Evolutionary conservation across 1,140 invertebrate species (phyloP).

Genomic region (Vanessa atalanta): DNA sequence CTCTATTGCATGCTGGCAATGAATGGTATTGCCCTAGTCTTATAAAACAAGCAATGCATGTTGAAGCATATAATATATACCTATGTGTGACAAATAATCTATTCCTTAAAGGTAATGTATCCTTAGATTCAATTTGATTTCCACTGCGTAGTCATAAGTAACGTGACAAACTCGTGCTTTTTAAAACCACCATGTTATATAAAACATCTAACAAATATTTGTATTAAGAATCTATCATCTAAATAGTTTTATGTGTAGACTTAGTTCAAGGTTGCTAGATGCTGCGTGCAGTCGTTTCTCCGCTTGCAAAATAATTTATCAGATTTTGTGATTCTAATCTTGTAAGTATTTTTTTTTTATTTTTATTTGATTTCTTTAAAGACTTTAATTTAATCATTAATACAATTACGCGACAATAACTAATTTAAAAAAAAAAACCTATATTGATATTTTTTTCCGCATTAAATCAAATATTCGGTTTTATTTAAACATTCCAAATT

Average conservation of each 20-base stretch:
- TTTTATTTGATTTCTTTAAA: background rate
- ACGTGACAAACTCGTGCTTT: no score
- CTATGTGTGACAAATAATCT: background rate
- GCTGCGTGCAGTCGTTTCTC: background rate
- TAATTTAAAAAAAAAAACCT: no score
- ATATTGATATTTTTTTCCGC: no score
- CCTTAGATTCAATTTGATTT: no score
- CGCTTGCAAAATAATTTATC: background rate
- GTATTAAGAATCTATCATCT: background rate
- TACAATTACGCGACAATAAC: no score
- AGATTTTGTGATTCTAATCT: background rate
- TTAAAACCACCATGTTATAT: no score
- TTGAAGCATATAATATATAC: background rate
- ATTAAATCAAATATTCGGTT: no score
- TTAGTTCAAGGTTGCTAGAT: constrained; percentile 1
- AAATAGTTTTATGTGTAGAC: background rate
- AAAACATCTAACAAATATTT: background rate
- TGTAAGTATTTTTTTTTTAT: constrained; percentile 5
- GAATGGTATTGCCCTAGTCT: background rate
- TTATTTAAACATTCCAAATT: no score
- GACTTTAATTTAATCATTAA: background rate
- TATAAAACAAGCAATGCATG: background rate
- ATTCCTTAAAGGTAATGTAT: background rate
- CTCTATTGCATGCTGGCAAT: background rate
- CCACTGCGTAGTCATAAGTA: no score